phyloP scores from a whole-genome alignment of 2,888 invertebrate genomes.

The Cheilosia scutellata region DNA sequence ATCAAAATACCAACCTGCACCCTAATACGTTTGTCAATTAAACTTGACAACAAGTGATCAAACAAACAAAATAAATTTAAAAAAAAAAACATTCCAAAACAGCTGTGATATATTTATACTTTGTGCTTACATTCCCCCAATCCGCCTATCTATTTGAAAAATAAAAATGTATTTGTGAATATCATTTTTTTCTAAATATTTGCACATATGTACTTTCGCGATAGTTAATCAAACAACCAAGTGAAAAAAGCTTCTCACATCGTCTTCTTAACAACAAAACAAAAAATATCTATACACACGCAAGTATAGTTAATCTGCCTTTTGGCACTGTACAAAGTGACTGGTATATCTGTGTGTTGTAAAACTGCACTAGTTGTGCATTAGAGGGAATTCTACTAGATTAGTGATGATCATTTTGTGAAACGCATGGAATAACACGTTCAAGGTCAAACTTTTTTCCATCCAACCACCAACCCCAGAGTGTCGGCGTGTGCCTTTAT shows the following conservation, averaged over 20 bases:
- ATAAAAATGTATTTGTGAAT: constrained; percentile 24
- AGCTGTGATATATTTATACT: constrained; percentile 66
- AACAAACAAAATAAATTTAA: not conserved
- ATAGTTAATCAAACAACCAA: constrained; percentile 39
- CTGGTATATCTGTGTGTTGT: constrained; percentile 25
- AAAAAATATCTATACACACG: not conserved
- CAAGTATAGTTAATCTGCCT: constrained; percentile 18
- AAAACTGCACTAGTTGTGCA: constrained; percentile 57
- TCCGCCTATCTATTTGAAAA: constrained; percentile 29
- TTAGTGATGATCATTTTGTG: constrained; percentile 75
- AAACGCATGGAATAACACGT: constrained; percentile 81
- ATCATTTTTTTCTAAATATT: constrained; percentile 15
- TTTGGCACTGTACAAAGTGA: constrained; percentile 36
- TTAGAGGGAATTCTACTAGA: constrained; percentile 34
- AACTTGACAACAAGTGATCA: constrained; percentile 1
- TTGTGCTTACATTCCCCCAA: constrained; percentile 41
- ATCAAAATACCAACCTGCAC: constrained; percentile 14
- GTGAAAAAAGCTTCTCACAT: constrained; percentile 41
- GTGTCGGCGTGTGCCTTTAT: constrained; percentile 44
- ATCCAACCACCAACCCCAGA: constrained; percentile 71
- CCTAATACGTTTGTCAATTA: constrained; percentile 26
- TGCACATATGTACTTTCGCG: constrained; percentile 37
- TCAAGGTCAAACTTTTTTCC: constrained; percentile 83
- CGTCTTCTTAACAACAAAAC: constrained; percentile 38
- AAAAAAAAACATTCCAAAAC: constrained; percentile 42